Percentiles rank a stretch among this genome's conserved stretches.
These are phyloP conservation scores for Macroglossus sobrinus DNA, from an alignment of 2,113 vertebrate genomes.

Conservation along the genomic window DNA sequence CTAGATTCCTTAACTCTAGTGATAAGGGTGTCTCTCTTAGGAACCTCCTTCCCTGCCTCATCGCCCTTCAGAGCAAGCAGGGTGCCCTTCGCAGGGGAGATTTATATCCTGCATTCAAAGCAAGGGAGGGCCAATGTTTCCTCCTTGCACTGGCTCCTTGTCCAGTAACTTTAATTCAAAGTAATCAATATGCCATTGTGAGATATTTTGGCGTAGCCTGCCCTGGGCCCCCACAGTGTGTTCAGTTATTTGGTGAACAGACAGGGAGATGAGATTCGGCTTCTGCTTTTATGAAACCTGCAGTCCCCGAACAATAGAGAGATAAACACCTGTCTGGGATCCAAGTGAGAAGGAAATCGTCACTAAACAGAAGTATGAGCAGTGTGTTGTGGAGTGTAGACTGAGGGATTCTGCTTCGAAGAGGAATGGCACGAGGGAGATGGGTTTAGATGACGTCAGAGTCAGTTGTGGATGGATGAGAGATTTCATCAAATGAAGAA, in stretches of 20 bases:
- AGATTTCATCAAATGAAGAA: background rate
- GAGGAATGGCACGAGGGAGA: rapidly evolving
- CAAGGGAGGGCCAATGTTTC: background rate
- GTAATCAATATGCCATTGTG: background rate
- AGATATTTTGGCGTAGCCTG: background rate
- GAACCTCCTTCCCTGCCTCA: background rate
- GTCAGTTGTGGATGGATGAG: too few species aligned
- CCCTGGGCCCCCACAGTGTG: background rate
- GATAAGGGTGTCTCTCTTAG: background rate
- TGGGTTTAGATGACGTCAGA: background rate
- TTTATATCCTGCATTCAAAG: background rate
- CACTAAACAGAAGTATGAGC: background rate
- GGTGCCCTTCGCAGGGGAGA: background rate
- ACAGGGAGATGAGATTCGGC: rapidly evolving
- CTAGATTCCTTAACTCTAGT: background rate
- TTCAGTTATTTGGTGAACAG: background rate
- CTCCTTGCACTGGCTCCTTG: background rate
- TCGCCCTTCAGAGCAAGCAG: too few species aligned
- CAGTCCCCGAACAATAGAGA: background rate
- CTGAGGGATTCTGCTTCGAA: background rate
- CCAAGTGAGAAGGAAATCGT: background rate
- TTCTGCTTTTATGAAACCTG: background rate
- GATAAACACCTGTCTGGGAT: background rate
- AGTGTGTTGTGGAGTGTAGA: background rate
- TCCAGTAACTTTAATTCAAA: background rate